Conservation (phyloP, 2,888 invertebrate species). For the Tridacna crocea region DNA sequence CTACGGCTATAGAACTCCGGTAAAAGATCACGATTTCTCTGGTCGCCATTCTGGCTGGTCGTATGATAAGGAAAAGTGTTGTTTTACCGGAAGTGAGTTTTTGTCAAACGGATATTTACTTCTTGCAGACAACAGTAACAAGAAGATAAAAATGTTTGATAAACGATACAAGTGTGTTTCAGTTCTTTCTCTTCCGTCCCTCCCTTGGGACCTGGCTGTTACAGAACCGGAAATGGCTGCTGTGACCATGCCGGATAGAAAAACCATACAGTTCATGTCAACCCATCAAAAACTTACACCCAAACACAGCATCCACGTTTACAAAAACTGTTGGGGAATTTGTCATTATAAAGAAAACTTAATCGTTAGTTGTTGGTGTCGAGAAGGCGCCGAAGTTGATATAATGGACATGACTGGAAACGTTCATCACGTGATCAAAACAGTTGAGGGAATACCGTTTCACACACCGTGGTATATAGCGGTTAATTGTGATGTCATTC, state of each 20-base stretch:
- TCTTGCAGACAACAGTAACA: conserved; percentile 55
- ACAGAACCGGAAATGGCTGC: conserved; percentile 42
- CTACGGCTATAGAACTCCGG: conserved; percentile 40
- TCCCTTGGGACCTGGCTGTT: conserved; percentile 57
- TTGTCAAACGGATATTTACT: conserved; percentile 51
- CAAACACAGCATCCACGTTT: conserved; percentile 41
- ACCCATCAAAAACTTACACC: conserved; percentile 36
- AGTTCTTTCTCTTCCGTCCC: conserved; percentile 34
- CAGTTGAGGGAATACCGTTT: conserved; percentile 36
- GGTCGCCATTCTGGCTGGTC: conserved; percentile 56
- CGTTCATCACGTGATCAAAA: conserved; percentile 32
- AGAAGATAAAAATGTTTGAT: conserved; percentile 57
- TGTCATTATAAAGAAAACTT: conserved; percentile 30
- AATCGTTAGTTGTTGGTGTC: conserved; percentile 57
- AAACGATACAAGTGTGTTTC: conserved; percentile 56
- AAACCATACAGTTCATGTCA: conserved; percentile 50
- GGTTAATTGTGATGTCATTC: conserved; percentile 39
- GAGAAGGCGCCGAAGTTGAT: conserved; percentile 45
- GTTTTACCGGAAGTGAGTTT: conserved; percentile 59
- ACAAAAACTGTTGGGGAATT: conserved; percentile 60
- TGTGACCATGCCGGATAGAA: conserved; percentile 53
- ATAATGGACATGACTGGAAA: conserved; percentile 44
- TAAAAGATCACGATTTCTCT: conserved; percentile 43
- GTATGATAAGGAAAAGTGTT: conserved; percentile 53
- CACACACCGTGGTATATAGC: conserved; percentile 58